A percentile compares a stretch with the other conserved stretches of the same genome.
Evolutionary conservation across 2,113 vertebrate species (phyloP).

Genomic region (Albula glossodonta): DNA sequence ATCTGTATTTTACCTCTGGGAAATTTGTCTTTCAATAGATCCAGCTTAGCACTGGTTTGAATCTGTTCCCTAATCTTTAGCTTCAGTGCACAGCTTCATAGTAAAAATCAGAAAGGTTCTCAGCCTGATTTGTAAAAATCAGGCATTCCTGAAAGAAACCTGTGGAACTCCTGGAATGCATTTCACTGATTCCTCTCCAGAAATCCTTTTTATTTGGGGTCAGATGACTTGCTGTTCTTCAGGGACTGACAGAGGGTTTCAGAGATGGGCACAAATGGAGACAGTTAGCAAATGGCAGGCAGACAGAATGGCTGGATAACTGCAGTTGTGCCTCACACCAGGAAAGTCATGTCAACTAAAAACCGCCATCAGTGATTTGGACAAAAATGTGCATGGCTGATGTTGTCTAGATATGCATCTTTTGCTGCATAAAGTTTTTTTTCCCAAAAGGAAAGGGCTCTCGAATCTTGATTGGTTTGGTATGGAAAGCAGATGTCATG

Average conservation of each 20-base stretch:
- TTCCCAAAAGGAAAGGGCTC: background rate
- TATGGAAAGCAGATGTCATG: background rate
- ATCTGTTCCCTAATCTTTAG: background rate
- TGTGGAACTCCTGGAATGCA: background rate
- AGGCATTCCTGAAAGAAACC: background rate
- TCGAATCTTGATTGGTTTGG: background rate
- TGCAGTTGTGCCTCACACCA: background rate
- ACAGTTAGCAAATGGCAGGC: background rate
- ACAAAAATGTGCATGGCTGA: no score
- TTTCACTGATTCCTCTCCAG: background rate
- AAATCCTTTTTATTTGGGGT: background rate
- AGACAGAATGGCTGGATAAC: background rate
- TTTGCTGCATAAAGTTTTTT: background rate
- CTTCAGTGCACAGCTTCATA: background rate
- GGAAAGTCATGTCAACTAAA: background rate
- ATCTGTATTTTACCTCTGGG: background rate
- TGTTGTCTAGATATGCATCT: no score
- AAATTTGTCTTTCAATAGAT: background rate
- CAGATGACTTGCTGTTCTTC: background rate
- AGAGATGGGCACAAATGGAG: constrained; percentile 5
- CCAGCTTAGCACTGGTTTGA: background rate
- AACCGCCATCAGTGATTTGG: no score
- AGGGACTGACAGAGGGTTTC: background rate
- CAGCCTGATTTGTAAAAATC: background rate
- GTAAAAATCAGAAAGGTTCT: background rate